Evolutionary conservation across 2,888 invertebrate species (phyloP), one percentile per base, ranked within the genome.

Genomic region (Ferdinandea cuprea): DNA sequence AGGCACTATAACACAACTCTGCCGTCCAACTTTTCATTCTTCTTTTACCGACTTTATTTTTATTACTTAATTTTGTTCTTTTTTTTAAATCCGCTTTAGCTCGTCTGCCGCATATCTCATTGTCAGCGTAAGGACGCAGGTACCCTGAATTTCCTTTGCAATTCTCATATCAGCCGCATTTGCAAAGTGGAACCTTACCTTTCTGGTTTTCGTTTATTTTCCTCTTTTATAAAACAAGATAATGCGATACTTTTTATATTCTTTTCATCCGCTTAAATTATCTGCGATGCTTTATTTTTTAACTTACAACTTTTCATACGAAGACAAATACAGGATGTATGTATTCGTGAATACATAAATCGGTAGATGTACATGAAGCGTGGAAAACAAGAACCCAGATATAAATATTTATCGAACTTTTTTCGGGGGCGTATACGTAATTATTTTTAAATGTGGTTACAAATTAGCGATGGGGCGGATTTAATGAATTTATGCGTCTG

Each of bases 361-460:
- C 11, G 35, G 21, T 9, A 44, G 44, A 44, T 4, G 21, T 65
- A 40, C n/a, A 37, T 37, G 21, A 17, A 17, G 8, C 17, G 17
- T 30, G 25, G 30, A 15, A 25, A 46, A 42, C 17, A 52, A 28
- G 5, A 25, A 21, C 15, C 4, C 11, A 42, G 42, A 15, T 30
- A 19, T 25, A 25, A 15, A 58, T 19, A 52, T 52, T 66, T 52
- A 19, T 8, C 5, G 21, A 42, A 48, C 6, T 19, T 21, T 32
- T 30, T 65, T 48, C 6, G 11, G 35, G 37, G 46, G 63, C 63
- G 63, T 63, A 63, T 63, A 63, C 63, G 63, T 37, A 65, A 50
- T 65, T 65, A 50, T 65, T 65, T 65, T 50, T 65, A 50, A 50
- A 65, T 65, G 37, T 25, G 63, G 0, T 35, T 50, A 65, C 37